These are phyloP conservation scores for Ctenicera cuprea DNA, from an alignment of 2,888 invertebrate genomes.

Conservation along the genomic window DNA sequence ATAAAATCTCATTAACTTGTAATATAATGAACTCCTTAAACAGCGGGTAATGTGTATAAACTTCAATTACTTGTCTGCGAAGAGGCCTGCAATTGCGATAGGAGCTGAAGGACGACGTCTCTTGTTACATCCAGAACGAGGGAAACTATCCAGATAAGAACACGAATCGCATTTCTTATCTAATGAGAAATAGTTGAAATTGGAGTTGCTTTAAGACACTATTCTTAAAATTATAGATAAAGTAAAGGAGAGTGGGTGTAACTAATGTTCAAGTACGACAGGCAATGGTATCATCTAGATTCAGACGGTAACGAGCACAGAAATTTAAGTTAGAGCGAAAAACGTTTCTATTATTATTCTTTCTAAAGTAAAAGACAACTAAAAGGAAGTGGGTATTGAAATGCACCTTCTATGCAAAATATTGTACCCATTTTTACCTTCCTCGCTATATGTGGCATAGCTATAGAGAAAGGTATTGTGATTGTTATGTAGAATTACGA, in stretches of 20 bases:
- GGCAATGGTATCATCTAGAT: too few species aligned
- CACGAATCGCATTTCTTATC: not conserved
- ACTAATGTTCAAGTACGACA: not conserved
- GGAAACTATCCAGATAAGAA: slow-evolving; percentile 1
- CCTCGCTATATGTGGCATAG: too few species aligned
- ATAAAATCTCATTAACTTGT: slow-evolving; percentile 43
- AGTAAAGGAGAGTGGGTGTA: too few species aligned
- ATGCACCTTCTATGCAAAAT: too few species aligned
- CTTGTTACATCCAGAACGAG: slow-evolving; percentile 5
- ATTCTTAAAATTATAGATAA: not conserved
- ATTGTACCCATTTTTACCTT: too few species aligned
- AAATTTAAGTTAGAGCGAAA: not conserved
- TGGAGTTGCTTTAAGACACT: not conserved
- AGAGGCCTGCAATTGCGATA: slow-evolving; percentile 17
- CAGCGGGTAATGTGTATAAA: slow-evolving; percentile 39
- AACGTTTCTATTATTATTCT: not conserved
- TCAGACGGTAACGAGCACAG: too few species aligned
- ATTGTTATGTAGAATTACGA: too few species aligned
- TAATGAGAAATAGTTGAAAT: not conserved
- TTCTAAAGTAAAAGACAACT: too few species aligned
- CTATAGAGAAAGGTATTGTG: too few species aligned
- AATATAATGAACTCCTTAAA: slow-evolving; percentile 40
- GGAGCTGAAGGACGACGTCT: slow-evolving; percentile 17
- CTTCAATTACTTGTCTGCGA: slow-evolving; percentile 37
- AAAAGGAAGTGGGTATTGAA: too few species aligned